These are phyloP conservation scores for Bathynomus jamesi DNA, from an alignment of 1,140 invertebrate species.

Conservation along the genomic window DNA sequence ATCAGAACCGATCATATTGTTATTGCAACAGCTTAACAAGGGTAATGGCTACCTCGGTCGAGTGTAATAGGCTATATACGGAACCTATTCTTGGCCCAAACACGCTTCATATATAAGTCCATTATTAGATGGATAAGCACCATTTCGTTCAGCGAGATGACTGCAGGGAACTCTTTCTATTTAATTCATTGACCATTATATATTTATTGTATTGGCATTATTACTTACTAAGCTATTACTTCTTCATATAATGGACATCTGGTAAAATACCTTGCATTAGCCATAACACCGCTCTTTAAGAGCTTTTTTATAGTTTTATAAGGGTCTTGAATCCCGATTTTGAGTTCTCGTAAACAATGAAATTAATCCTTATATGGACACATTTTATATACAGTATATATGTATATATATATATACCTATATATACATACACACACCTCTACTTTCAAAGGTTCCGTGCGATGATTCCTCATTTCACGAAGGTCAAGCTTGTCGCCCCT, in stretches of 20 bases:
- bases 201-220: not conserved
- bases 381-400: too few relatives aligned
- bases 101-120: not conserved
- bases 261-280: not conserved
- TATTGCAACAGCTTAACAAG: not conserved
- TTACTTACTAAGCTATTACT: conserved; percentile 1
- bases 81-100: not conserved
- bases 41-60: not conserved
- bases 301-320: not conserved
- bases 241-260: not conserved
- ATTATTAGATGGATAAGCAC: not conserved
- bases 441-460: too few relatives aligned
- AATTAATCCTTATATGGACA: too few relatives aligned
- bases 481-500: too few relatives aligned
- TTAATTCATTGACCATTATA: not conserved
- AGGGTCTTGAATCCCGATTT: too few relatives aligned
- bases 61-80: not conserved
- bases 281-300: not conserved
- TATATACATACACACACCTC: too few relatives aligned
- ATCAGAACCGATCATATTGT: not conserved
- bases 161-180: not conserved
- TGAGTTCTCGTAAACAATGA: too few relatives aligned
- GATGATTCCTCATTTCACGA: too few relatives aligned
- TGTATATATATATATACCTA: too few relatives aligned
- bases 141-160: not conserved